These are phyloP conservation scores for Megaleporinus macrocephalus DNA, from an alignment of 2,113 vertebrate species.

Conservation along the genomic window DNA sequence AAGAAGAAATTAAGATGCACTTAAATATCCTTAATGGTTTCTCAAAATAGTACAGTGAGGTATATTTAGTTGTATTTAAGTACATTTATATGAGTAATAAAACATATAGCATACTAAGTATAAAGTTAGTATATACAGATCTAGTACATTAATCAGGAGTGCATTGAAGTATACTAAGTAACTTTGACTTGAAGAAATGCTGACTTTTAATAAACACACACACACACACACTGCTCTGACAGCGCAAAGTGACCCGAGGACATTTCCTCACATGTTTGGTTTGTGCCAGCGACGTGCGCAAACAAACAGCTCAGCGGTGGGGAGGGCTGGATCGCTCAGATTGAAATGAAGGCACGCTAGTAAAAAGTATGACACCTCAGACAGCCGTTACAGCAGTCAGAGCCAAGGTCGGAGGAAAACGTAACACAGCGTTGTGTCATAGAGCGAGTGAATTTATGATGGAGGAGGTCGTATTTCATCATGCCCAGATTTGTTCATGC, in stretches of 20 bases:
- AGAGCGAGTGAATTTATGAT: conserved; percentile 9
- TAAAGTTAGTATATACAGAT: no score
- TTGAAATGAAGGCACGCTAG: background rate
- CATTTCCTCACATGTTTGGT: background rate
- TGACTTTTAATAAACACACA: no score
- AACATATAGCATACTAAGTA: no score
- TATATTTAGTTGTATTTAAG: no score
- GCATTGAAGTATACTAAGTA: no score
- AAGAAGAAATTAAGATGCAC: no score
- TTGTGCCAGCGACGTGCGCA: conserved; percentile 11
- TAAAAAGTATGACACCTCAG: conserved; percentile 1
- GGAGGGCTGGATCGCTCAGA: background rate
- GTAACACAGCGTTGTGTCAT: background rate
- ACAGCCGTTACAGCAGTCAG: background rate
- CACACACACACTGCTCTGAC: no score
- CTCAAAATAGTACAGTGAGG: no score
- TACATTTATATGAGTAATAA: no score
- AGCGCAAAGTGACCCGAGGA: background rate
- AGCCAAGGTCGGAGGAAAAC: conserved; percentile 1
- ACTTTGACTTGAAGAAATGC: no score
- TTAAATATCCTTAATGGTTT: no score
- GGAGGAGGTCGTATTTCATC: background rate
- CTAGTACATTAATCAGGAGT: no score
- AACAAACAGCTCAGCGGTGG: background rate
- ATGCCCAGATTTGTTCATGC: background rate